Percentiles rank a stretch among this genome's conserved stretches.
Evolutionary conservation across 2,113 vertebrate species (phyloP).

Genomic region (Tylochromis polylepis): DNA sequence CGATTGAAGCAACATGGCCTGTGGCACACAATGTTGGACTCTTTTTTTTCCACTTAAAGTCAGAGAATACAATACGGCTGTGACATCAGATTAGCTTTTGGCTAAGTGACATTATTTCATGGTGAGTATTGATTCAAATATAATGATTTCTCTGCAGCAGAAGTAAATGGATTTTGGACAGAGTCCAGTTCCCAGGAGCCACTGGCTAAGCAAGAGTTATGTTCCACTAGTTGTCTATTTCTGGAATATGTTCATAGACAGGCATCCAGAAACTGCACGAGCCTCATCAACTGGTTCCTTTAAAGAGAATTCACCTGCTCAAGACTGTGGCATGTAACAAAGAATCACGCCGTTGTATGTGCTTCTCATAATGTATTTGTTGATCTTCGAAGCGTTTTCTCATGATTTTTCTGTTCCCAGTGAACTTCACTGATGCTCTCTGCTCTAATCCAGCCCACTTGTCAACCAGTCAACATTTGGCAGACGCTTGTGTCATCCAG

Average conservation of each 20-base stretch:
- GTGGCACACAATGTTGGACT: background rate
- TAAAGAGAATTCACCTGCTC: background rate
- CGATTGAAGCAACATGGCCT: background rate
- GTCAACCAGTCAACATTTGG: background rate
- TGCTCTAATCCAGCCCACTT: background rate
- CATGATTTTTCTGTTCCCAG: accelerated
- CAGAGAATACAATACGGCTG: background rate
- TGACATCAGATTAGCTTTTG: background rate
- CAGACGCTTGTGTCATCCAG: background rate
- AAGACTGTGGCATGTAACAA: background rate
- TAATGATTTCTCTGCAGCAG: background rate
- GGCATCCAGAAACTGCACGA: background rate
- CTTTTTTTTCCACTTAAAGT: background rate
- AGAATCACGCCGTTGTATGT: background rate
- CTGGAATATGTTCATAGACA: background rate
- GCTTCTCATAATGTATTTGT: background rate
- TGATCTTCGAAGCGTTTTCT: background rate
- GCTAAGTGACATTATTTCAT: background rate
- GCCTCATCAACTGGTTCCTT: background rate
- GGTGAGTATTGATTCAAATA: background rate
- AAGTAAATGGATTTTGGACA: background rate
- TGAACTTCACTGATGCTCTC: background rate
- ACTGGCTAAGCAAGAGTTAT: background rate
- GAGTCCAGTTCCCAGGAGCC: background rate
- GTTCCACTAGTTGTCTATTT: background rate